Conservation (phyloP, 1,140 invertebrate species). For the Solenopsis fugax region DNA sequence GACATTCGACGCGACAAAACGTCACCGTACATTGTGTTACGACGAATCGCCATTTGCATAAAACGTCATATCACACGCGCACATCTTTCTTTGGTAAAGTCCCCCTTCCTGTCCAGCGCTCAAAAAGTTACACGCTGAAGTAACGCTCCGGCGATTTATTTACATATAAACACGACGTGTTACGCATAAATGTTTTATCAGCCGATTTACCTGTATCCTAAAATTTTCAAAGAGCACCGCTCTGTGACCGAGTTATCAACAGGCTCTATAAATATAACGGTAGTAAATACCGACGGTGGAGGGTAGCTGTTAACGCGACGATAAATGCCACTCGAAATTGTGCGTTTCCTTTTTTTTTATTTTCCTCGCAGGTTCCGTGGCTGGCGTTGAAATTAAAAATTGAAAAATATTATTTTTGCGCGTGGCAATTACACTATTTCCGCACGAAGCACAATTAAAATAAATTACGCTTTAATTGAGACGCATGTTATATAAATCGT, state of each 20-base stretch:
- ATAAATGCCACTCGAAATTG: conserved; percentile 37
- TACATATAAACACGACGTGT: conserved; percentile 41
- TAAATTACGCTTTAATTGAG: conserved; percentile 64
- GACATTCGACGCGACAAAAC: conserved; percentile 18
- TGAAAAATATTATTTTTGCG: neutral
- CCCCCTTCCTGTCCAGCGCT: too few species aligned
- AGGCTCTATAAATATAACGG: conserved; percentile 18
- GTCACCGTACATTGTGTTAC: conserved; percentile 28
- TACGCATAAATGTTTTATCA: conserved; percentile 38
- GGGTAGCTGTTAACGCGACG: neutral
- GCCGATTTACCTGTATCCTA: conserved; percentile 3
- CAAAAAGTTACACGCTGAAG: conserved; percentile 21
- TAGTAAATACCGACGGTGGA: conserved; percentile 3
- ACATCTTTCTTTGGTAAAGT: conserved; percentile 16
- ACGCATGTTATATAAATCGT: conserved; percentile 59
- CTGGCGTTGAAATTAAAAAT: neutral
- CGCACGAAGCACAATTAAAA: neutral
- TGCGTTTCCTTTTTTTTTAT: neutral
- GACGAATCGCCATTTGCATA: conserved; percentile 42
- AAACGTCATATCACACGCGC: conserved; percentile 32
- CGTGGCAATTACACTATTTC: neutral
- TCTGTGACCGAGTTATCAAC: neutral
- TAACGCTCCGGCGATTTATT: conserved; percentile 27
- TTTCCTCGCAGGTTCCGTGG: neutral
- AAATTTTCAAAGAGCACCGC: conserved; percentile 17